phyloP scores from a whole-genome alignment of 1,140 invertebrate species.

The Gerris buenoi region DNA sequence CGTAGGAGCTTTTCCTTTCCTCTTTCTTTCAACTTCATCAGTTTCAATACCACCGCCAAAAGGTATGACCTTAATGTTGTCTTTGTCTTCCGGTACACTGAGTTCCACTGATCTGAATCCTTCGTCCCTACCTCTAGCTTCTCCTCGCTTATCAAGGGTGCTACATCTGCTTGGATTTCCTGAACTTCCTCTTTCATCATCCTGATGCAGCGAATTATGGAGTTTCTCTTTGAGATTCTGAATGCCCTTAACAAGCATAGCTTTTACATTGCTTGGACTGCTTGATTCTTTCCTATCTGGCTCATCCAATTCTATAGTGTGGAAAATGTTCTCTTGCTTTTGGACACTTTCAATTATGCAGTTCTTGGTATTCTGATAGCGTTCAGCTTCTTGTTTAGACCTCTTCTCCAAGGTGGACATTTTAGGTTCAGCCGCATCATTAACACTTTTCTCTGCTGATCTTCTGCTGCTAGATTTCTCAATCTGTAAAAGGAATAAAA shows the following conservation, averaged over 20 bases:
- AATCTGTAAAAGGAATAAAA: constrained; percentile 10
- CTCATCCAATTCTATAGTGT: constrained; percentile 4
- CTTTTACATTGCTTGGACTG: constrained; percentile 21
- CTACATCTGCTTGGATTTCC: constrained; percentile 8
- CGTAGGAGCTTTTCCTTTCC: constrained; percentile 54
- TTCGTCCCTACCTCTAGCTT: constrained; percentile 8
- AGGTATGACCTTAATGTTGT: constrained; percentile 15
- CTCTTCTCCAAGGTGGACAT: constrained; percentile 24
- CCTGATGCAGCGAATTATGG: constrained; percentile 13
- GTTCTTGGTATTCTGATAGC: constrained; percentile 35
- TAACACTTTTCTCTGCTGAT: constrained; percentile 2
- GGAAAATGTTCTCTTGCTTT: neutral
- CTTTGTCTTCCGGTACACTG: constrained; percentile 26
- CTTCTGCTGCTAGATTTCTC: constrained; percentile 14
- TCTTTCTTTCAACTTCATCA: constrained; percentile 35
- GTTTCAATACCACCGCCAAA: constrained; percentile 14
- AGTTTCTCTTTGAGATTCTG: constrained; percentile 29
- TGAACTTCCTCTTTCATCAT: constrained; percentile 15
- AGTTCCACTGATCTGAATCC: constrained; percentile 8
- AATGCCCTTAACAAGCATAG: constrained; percentile 23
- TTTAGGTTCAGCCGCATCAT: constrained; percentile 10
- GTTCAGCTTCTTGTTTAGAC: constrained; percentile 42
- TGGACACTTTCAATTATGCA: constrained; percentile 23
- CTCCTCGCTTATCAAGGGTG: constrained; percentile 2
- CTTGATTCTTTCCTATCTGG: constrained; percentile 12